Evolutionary conservation across 2,113 vertebrate species (phyloP).

Genomic region (Forbesichthys papilliferus): DNA sequence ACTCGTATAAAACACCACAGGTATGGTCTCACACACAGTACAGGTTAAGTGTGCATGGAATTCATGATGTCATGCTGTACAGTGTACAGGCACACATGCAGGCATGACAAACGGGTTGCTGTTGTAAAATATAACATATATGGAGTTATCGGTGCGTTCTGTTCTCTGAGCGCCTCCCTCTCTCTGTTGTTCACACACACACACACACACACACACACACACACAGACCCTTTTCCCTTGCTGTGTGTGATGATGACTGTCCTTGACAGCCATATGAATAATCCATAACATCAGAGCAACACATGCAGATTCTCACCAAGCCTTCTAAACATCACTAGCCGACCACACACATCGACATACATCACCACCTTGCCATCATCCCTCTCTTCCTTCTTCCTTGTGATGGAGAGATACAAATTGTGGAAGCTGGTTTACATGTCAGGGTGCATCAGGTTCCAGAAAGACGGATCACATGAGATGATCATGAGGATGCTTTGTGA

Average conservation of each 20-base stretch:
- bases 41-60: too few species aligned
- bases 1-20: not conserved
- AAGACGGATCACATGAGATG: too few species aligned
- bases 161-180: not conserved
- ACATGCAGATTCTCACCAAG: slow-evolving; percentile 19
- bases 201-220: slow-evolving; percentile 23
- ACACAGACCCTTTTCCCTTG: slow-evolving; percentile 3
- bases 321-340: slow-evolving; percentile 10
- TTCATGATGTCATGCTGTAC: not conserved
- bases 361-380: too few species aligned
- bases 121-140: slow-evolving; percentile 15
- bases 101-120: not conserved
- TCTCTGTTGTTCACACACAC: slow-evolving; percentile 10
- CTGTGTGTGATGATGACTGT: slow-evolving; percentile 64
- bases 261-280: slow-evolving; percentile 77
- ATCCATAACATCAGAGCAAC: slow-evolving; percentile 68
- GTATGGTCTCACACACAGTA: not conserved
- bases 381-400: too few species aligned
- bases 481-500: too few species aligned
- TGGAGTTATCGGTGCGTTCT: not conserved
- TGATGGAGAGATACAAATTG: too few species aligned
- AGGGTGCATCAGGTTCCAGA: too few species aligned
- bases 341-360: too few species aligned
- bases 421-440: too few species aligned
- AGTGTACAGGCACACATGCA: slow-evolving; percentile 18